A percentile compares a stretch with the other conserved stretches of the same genome.
phyloP scores from a whole-genome alignment of 2,113 vertebrate genomes.

The Pampusana beccarii region DNA sequence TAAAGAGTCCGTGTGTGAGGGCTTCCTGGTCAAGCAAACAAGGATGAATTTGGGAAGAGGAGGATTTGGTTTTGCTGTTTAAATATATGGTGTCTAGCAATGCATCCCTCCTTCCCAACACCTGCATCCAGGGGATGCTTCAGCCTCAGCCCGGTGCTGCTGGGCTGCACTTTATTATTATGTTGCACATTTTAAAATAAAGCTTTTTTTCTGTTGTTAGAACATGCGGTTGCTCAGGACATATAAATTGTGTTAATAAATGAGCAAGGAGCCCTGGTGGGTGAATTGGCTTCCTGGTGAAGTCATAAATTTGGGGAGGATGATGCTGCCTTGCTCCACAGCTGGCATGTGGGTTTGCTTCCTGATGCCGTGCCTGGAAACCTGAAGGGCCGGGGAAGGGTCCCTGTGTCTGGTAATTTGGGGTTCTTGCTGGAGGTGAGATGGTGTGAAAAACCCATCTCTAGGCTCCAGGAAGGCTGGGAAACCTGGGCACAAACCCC shows the following conservation, averaged over 20 bases:
- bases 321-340: background rate
- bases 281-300: conserved; percentile 53
- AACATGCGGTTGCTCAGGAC: background rate
- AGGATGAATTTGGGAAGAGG: background rate
- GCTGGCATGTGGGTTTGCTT: background rate
- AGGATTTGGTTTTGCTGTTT: background rate
- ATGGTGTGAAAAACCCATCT: background rate
- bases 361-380: background rate
- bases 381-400: background rate
- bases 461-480: background rate
- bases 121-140: background rate
- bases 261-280: conserved; percentile 12
- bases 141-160: background rate
- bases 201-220: background rate
- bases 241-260: conserved; percentile 27
- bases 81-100: background rate
- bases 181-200: background rate
- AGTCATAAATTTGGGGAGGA: conserved; percentile 46
- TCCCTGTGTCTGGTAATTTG: background rate
- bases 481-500: background rate
- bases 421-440: background rate
- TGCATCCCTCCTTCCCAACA: rapidly evolving
- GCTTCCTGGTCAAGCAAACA: background rate
- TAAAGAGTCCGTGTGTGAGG: background rate
- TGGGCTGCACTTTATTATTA: background rate